These are phyloP conservation scores for Stratiomys singularior DNA, from an alignment of 2,888 invertebrate genomes.

Conservation along the genomic window DNA sequence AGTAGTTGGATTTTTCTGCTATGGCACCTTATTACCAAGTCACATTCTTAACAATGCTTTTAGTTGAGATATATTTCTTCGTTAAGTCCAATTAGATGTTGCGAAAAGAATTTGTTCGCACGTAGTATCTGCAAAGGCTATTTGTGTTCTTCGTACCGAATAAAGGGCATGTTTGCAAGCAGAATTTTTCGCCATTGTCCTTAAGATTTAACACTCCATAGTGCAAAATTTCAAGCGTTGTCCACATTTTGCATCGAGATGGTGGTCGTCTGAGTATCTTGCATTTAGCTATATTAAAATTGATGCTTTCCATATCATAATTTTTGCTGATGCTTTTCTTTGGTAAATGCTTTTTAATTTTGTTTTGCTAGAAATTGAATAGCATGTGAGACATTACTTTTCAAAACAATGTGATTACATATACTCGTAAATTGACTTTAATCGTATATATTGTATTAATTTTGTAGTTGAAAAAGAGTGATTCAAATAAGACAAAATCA, in stretches of 20 bases:
- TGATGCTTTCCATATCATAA: too few relatives aligned
- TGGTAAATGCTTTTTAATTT: too few relatives aligned
- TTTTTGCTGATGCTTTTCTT: too few relatives aligned
- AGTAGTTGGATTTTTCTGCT: background rate
- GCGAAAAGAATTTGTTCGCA: conserved; percentile 35
- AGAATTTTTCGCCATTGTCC: background rate
- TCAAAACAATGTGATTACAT: too few relatives aligned
- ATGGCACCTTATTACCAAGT: conserved; percentile 15
- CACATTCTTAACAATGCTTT: conserved; percentile 16
- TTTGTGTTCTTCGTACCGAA: background rate
- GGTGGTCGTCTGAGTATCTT: background rate
- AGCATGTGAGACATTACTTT: too few relatives aligned
- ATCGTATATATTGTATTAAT: too few relatives aligned
- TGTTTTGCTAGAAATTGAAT: too few relatives aligned
- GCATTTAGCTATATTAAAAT: background rate
- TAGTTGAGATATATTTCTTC: conserved; percentile 42
- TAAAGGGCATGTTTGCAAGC: background rate
- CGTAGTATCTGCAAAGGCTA: conserved; percentile 39
- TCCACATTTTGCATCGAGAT: conserved; percentile 2
- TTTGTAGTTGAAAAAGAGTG: too few relatives aligned
- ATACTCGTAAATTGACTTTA: too few relatives aligned
- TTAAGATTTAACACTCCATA: background rate
- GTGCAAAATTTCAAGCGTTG: background rate
- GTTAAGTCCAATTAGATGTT: conserved; percentile 41
- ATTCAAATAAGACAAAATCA: too few relatives aligned